phyloP scores from a whole-genome alignment of 2,113 vertebrate genomes.

The Vidua chalybeata region DNA sequence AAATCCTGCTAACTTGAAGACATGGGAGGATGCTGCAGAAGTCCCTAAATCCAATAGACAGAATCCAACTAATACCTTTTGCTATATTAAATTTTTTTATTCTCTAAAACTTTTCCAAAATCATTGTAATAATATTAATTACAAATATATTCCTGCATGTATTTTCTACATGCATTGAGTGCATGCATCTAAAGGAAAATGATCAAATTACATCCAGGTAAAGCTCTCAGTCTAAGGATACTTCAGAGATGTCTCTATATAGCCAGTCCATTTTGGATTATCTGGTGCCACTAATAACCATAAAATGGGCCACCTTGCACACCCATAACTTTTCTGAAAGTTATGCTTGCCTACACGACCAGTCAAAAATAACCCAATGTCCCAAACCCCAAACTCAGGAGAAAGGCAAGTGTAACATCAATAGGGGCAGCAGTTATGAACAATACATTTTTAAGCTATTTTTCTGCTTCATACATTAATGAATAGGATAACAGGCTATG shows the following conservation, averaged over 20 bases:
- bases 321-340: background rate
- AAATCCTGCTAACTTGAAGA: background rate
- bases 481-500: background rate
- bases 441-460: background rate
- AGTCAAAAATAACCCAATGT: background rate
- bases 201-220: background rate
- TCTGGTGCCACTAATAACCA: background rate
- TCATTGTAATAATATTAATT: background rate
- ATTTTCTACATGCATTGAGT: background rate
- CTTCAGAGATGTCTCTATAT: background rate
- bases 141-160: background rate
- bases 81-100: background rate
- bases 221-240: background rate
- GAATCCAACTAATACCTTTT: background rate
- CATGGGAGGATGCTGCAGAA: background rate
- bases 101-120: background rate
- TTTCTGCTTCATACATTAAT: background rate
- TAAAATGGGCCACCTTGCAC: fast-evolving
- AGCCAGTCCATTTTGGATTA: background rate
- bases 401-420: background rate
- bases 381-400: background rate
- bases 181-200: background rate
- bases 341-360: background rate
- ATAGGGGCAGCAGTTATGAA: background rate
- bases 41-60: background rate